These are phyloP conservation scores for Proterorhinus semilunaris DNA, from an alignment of 2,113 vertebrate species.

Conservation along the genomic window DNA sequence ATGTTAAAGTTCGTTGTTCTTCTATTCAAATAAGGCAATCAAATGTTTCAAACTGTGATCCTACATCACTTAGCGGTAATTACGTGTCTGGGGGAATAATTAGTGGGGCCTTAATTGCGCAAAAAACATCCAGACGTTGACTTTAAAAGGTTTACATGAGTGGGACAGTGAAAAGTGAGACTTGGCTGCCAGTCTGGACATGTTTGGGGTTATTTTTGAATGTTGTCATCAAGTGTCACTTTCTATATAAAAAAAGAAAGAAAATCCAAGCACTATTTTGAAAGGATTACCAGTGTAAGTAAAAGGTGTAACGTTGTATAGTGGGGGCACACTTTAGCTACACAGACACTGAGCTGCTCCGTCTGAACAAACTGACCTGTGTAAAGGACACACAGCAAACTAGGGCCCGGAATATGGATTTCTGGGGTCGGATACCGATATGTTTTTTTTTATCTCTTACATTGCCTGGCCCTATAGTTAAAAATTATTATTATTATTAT, in stretches of 20 bases:
- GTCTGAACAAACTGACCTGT: too few relatives aligned
- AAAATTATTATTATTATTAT: too few relatives aligned
- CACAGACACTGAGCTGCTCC: too few relatives aligned
- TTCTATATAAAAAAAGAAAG: not conserved
- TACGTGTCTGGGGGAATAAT: slow-evolving; percentile 2
- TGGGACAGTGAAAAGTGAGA: not conserved
- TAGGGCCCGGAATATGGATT: too few relatives aligned
- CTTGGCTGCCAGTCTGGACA: not conserved
- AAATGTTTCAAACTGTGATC: slow-evolving; percentile 9
- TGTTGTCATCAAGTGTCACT: not conserved
- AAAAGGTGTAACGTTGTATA: too few relatives aligned
- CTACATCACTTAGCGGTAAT: slow-evolving; percentile 14
- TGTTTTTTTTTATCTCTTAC: too few relatives aligned
- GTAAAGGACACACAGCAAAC: too few relatives aligned
- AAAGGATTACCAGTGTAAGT: not conserved
- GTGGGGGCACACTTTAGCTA: too few relatives aligned
- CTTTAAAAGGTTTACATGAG: slow-evolving; percentile 1
- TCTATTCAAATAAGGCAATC: not conserved
- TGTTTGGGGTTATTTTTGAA: not conserved
- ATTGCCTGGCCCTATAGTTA: too few relatives aligned
- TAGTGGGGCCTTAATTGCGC: not conserved
- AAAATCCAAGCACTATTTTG: not conserved
- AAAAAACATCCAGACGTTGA: slow-evolving; percentile 6
- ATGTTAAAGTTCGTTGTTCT: slow-evolving; percentile 6
- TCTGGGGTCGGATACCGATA: too few relatives aligned